These are phyloP conservation scores for Pristis pectinata DNA, from an alignment of 2,797 vertebrate genomes.

Conservation along the genomic window DNA sequence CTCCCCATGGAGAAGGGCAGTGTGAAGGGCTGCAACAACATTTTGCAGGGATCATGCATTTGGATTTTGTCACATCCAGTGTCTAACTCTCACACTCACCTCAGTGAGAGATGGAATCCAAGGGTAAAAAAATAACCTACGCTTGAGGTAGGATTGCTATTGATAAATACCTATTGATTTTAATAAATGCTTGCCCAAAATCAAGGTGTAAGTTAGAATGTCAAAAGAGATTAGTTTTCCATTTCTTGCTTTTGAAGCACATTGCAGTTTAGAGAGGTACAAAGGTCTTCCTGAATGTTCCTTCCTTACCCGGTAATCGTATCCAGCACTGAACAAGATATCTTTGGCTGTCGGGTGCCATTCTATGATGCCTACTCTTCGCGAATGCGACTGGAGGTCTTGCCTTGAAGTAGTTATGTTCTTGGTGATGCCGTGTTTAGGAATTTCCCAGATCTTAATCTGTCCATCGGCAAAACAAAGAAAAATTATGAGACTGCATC, in stretches of 20 bases:
- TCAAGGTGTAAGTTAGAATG: neutral
- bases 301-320: conserved; percentile 78
- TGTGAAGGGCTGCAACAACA: neutral
- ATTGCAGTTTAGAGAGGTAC: neutral
- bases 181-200: neutral
- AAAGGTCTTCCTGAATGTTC: neutral
- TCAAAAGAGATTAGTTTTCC: neutral
- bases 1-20: neutral
- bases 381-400: conserved; percentile 73
- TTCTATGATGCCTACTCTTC: conserved; percentile 79
- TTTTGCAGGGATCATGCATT: neutral
- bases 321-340: conserved; percentile 80
- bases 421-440: conserved; percentile 64
- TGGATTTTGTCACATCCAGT: too few species aligned
- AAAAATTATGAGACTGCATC: neutral
- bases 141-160: too few species aligned
- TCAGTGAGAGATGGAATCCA: too few species aligned
- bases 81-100: too few species aligned
- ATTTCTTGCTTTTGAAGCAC: neutral
- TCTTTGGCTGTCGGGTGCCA: conserved; percentile 84
- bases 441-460: conserved; percentile 89
- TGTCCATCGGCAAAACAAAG: conserved; percentile 45
- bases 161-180: too few species aligned
- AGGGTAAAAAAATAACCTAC: too few species aligned
- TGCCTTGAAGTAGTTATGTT: conserved; percentile 69